Evolutionary conservation across 2,888 invertebrate species (phyloP), one percentile per base, ranked within the genome.

Genomic region (Brachyptera putata): DNA sequence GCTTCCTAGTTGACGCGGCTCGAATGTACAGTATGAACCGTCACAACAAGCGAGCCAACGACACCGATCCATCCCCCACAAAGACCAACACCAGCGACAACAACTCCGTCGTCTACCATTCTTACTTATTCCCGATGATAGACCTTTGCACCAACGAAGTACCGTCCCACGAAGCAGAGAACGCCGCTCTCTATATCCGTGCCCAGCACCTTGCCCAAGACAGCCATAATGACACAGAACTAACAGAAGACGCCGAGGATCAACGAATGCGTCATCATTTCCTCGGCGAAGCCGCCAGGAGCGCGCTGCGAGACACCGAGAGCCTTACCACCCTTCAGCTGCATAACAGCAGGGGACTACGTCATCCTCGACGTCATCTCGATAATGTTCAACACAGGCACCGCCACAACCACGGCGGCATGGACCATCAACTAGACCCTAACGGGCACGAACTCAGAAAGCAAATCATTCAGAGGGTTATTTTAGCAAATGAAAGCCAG

Each of bases 91-190:
- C 34, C 24, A 25, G 18, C 11, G n/a, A 14, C 18, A 22, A 24
- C 53, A 56, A 30, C 46, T 46, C 64, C 61, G 48, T 60, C 39
- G 50, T 57, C 58, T 50, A 61, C 30, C 58, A 61, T 59, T 48
- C 62, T 53, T 59, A 63, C 49, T 58, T 66, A 73, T 70, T 74
- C 67, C 77, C 77, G 61, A 74, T 73, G 64, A 70, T 77, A 68
- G 76, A 76, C 67, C 69, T 77, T 18, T 76, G 76, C 65, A 75
- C 75, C 3, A 64, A 75, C 30, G 74, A 75, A 66, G 69, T 73
- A 50, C 74, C 74, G 3, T n/a, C 30, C 3, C 57, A 61, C 13
- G 72, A 72, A 48, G 62, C 63, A 0, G 65, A 65, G n/a, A 58
- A 56, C 63, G 68, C 63, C 7, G 64, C 65, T 3, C 41, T 59